A percentile compares a stretch with the other conserved stretches of the same genome.
These are phyloP conservation scores for Gadopsis bispinosus DNA, from an alignment of 2,797 vertebrate genomes.

Conservation along the genomic window DNA sequence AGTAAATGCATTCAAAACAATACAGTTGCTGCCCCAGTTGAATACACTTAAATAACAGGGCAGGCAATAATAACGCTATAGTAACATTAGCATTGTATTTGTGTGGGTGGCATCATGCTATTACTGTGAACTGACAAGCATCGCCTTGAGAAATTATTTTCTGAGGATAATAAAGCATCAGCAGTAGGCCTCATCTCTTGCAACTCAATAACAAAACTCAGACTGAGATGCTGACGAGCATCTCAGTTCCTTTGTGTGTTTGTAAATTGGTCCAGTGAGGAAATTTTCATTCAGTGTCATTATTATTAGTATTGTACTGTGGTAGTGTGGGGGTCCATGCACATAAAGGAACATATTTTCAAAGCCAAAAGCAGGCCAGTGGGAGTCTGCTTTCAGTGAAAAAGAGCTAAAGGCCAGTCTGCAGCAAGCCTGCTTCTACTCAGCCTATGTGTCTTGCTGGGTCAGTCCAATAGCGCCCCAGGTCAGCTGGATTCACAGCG, in stretches of 20 bases:
- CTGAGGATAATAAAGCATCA: constrained; percentile 71
- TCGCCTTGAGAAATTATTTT: constrained; percentile 65
- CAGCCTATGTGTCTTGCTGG: constrained; percentile 68
- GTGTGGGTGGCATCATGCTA: constrained; percentile 48
- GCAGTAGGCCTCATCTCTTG: constrained; percentile 67
- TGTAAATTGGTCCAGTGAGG: constrained; percentile 67
- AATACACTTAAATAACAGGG: constrained; percentile 40
- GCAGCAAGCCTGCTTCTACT: constrained; percentile 47
- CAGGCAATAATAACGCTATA: constrained; percentile 45
- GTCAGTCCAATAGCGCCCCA: constrained; percentile 60
- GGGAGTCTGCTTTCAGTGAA: constrained; percentile 71
- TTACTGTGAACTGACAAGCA: constrained; percentile 66
- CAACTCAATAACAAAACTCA: constrained; percentile 72
- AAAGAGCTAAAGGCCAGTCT: constrained; percentile 70
- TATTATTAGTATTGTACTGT: constrained; percentile 70
- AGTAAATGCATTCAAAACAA: constrained; percentile 61
- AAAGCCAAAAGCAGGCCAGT: constrained; percentile 69
- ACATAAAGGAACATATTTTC: constrained; percentile 74
- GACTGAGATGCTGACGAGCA: constrained; percentile 68
- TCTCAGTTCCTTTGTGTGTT: constrained; percentile 64
- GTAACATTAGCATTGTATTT: constrained; percentile 59
- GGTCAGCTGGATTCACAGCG: constrained; percentile 62
- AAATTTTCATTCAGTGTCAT: constrained; percentile 65
- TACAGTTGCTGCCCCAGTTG: constrained; percentile 22
- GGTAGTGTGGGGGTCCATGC: constrained; percentile 47